Percentiles rank a stretch among this genome's conserved stretches.
These are phyloP conservation scores for Lamprologus lemairii DNA, from an alignment of 2,113 vertebrate species.

Conservation along the genomic window DNA sequence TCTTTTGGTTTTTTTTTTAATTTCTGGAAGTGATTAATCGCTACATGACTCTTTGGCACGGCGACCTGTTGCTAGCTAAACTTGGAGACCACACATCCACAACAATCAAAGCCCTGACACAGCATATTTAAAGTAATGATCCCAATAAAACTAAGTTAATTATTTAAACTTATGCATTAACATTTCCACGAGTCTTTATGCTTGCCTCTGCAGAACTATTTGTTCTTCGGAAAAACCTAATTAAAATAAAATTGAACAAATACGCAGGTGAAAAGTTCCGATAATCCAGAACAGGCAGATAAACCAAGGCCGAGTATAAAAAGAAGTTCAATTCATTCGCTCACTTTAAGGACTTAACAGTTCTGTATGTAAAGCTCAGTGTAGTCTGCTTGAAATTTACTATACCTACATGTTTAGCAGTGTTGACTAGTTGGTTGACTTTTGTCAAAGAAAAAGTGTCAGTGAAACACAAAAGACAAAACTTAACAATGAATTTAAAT, in stretches of 20 bases:
- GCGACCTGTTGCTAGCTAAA: not conserved
- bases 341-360: not conserved
- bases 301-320: not conserved
- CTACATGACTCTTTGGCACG: not conserved
- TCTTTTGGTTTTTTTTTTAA: not conserved
- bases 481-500: not conserved
- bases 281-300: not conserved
- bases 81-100: not conserved
- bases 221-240: not conserved
- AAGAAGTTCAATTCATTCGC: not conserved
- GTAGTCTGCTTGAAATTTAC: not conserved
- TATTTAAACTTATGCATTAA: not conserved
- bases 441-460: not conserved
- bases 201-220: not conserved
- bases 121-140: not conserved
- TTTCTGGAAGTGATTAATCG: not conserved
- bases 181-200: not conserved
- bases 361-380: not conserved
- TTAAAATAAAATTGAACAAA: not conserved
- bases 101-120: not conserved
- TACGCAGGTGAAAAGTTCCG: not conserved
- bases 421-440: not conserved
- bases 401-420: not conserved
- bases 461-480: not conserved
- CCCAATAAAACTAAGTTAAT: not conserved